These are phyloP conservation scores for Eretmodus cyanostictus DNA, from an alignment of 2,113 vertebrate genomes.

Conservation along the genomic window DNA sequence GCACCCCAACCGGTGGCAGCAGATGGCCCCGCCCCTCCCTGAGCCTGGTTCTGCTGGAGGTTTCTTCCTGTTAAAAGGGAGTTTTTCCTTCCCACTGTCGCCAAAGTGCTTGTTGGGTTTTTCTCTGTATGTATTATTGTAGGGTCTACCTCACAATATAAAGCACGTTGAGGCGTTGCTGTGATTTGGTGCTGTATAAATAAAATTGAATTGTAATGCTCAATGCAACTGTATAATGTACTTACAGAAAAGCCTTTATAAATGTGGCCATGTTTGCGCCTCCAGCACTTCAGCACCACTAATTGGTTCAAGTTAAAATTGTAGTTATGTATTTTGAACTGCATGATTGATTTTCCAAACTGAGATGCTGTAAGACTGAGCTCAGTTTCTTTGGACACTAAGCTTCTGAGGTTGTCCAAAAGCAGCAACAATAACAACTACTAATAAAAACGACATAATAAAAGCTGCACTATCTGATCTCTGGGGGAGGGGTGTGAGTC, in stretches of 20 bases:
- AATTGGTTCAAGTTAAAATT: rapidly evolving
- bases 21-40: background rate
- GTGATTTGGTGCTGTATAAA: background rate
- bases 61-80: background rate
- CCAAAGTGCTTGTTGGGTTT: background rate
- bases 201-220: background rate
- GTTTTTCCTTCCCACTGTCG: background rate
- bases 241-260: background rate
- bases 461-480: background rate
- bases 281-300: background rate
- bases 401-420: background rate
- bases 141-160: background rate
- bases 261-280: background rate
- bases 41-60: background rate
- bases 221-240: background rate
- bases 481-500: background rate
- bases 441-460: background rate
- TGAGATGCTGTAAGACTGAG: background rate
- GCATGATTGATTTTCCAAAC: background rate
- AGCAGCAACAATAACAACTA: background rate
- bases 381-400: background rate
- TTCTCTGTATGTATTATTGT: background rate
- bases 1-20: rapidly evolving
- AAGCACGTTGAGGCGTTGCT: background rate
- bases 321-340: background rate